These are phyloP conservation scores for Heliconius ethilla DNA, from an alignment of 2,888 invertebrate genomes.

Conservation along the genomic window DNA sequence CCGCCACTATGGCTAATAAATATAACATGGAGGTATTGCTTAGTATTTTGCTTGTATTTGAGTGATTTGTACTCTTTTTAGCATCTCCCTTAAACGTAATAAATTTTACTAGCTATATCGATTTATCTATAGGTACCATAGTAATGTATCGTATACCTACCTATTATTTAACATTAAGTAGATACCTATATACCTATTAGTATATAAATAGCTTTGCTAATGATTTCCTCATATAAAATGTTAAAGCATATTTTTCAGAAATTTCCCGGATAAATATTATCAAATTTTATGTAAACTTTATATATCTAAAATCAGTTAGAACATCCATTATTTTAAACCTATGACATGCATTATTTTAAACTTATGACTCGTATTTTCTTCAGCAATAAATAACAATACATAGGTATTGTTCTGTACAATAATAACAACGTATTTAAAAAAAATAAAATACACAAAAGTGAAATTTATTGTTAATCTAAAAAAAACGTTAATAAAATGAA, in stretches of 20 bases:
- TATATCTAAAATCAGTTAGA: background rate
- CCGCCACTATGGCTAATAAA: background rate
- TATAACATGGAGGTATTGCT: background rate
- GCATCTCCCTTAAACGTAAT: no score
- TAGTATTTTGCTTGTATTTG: background rate
- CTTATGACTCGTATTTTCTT: no score
- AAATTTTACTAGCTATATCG: no score
- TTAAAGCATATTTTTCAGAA: background rate
- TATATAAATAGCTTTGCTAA: background rate
- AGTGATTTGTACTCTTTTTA: background rate
- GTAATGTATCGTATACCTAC: no score
- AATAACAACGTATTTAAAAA: background rate
- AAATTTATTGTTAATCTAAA: background rate
- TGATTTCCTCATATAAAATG: background rate
- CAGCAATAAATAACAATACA: no score
- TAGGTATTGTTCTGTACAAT: background rate
- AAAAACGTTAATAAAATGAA: background rate
- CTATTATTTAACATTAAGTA: no score
- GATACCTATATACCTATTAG: background rate
- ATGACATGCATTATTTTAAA: no score
- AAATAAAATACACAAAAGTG: background rate
- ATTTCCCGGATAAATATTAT: background rate
- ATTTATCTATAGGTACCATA: no score
- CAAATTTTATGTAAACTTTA: background rate
- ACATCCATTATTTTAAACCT: background rate